A percentile compares a stretch with the other conserved stretches of the same genome.
Evolutionary conservation across 2,888 invertebrate species (phyloP).

Genomic region (Hemithea aestivaria): DNA sequence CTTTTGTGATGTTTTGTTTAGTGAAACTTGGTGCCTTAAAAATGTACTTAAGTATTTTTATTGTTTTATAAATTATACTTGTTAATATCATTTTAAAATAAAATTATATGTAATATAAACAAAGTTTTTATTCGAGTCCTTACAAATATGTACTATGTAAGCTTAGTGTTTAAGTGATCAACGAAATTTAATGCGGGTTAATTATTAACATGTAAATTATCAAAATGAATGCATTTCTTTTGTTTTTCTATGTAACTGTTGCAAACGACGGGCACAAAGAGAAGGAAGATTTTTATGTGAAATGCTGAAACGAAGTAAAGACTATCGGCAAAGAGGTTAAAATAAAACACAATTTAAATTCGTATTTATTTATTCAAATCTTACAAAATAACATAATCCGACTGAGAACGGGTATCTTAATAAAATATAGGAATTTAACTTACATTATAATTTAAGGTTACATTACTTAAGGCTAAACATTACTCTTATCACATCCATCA

Average conservation of each 20-base stretch:
- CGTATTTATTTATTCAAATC: slow-evolving; percentile 44
- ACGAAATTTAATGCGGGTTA: too few relatives aligned
- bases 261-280: too few relatives aligned
- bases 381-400: slow-evolving; percentile 54
- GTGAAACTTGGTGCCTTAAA: slow-evolving; percentile 25
- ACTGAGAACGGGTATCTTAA: slow-evolving; percentile 50
- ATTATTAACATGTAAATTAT: too few relatives aligned
- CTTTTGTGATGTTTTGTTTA: background rate
- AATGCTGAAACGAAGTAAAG: too few relatives aligned
- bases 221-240: too few relatives aligned
- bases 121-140: too few relatives aligned
- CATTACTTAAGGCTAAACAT: slow-evolving; percentile 41
- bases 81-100: slow-evolving; percentile 20
- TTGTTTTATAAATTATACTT: background rate
- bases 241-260: too few relatives aligned
- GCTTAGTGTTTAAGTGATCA: too few relatives aligned
- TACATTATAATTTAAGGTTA: slow-evolving; percentile 41
- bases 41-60: slow-evolving; percentile 9
- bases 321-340: background rate
- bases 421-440: slow-evolving; percentile 75
- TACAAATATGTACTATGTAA: too few relatives aligned
- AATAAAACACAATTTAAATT: slow-evolving; percentile 16
- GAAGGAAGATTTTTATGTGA: too few relatives aligned
- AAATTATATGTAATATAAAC: slow-evolving; percentile 18
- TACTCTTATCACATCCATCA: slow-evolving; percentile 71